Base-by-base conservation (phyloP, 2,113 vertebrate genomes). In the Hystrix cristata region DNA sequence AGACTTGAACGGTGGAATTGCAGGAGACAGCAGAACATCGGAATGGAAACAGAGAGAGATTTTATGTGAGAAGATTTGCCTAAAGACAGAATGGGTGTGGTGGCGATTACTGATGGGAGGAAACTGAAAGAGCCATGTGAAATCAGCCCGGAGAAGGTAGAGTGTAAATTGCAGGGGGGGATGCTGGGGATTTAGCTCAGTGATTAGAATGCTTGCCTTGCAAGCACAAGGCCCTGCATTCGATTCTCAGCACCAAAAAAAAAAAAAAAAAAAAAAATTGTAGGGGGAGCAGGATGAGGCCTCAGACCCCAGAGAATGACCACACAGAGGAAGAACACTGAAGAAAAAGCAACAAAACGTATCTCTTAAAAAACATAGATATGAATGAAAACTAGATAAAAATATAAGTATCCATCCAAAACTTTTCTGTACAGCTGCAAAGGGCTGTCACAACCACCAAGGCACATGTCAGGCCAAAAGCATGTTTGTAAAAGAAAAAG, bases 111-210 rank as follows among this genome's bases (percentile, higher is more conserved):
- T 0, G 31, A 79, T 69, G 23, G 3, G 59, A 74, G 25, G 51
- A 43, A 69, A 64, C 11, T 15, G 2, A n/a, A 69, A 38, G 29
- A 34, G 11, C 0, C 48, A 13, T n/a, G 27, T 9, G 34, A 48
- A 38, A 62, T 18, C 4, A 21, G 1, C 23, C 2, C 4, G 21
- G 57, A 46, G 7, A 57, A 6, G 4, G 3, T 2, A 67, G n/a
- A 64, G 1, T 7, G 15, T 27, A 38, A 48, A 46, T 16, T 71
- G 48, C 46, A 13, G 21, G 6, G 8, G 21, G 9, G 14, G 34
- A 4, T 38, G 38, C 38, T 38, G 38, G 38, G 38, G 38, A 38
- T 38, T 38, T 38, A 38, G 38, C 38, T 38, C 38, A 38, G 38
- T 38, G 38, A 38, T 38, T 38, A 38, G 38, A 38, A 38, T 38